Evolutionary conservation across 2,888 invertebrate genomes (phyloP), one percentile per base, ranked within the genome.

Genomic region (Dicycla oo): DNA sequence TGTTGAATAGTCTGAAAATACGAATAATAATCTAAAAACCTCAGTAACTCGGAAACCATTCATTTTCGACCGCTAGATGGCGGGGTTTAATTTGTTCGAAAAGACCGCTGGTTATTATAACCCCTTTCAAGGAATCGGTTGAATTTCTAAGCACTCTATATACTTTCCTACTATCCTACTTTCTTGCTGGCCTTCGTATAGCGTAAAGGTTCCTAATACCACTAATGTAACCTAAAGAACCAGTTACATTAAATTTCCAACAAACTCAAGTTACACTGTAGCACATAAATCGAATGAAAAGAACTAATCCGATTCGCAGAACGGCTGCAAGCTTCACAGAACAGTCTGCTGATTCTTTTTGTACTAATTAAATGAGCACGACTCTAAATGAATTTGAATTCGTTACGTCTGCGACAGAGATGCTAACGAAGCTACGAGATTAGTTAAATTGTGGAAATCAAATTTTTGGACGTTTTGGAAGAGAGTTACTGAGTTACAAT

Each of bases 301-400:
- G 1, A 47, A 56, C 18, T 63, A 51, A 75, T 51, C 30, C 30
- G 23, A 38, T 78, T 78, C 73, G 20, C 62, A 72, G 72, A 71
- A 75, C 68, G 10, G n/a, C 43, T 56, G 67, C 38, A 49, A 58
- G 38, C 18, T 69, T 51, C 73, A 65, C 26, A 43, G 45, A 64
- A 64, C 34, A 20, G 34, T 51, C 53, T 30, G n/a, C 30, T 10
- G 26, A 11, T 38, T 45, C 57, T 40, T 73, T 73, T 81, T 78
- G 40, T 67, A 60, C 15, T 57, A 63, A 78, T 49, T 54, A 56
- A 73, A 60, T 47, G 54, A 53, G 47, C 56, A 10, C 34, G 49
- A 56, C 1, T 66, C 65, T 71, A 66, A 80, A 63, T 57, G 62
- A 58, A 60, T 69, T 78, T 63, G 68, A 20, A 66, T 69, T 73